Evolutionary conservation across 2,888 invertebrate genomes (phyloP).

Genomic region (Trissoscelio sp.): DNA sequence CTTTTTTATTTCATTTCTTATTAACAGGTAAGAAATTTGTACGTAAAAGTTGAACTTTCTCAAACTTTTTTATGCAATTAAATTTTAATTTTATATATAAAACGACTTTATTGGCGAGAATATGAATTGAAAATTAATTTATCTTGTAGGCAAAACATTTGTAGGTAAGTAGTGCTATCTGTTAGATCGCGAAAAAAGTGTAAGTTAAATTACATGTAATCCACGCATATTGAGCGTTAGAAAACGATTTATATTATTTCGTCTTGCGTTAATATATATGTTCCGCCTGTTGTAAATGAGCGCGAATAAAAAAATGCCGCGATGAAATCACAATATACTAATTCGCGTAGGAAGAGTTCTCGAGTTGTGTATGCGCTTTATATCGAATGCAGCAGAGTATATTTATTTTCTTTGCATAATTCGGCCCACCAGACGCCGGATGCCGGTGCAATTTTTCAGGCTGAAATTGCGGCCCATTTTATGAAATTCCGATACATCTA

Average conservation of each 20-base stretch:
- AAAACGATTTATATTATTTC: conserved; percentile 66
- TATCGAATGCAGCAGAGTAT: conserved; percentile 57
- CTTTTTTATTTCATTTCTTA: no score
- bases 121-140: conserved; percentile 1
- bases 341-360: conserved; percentile 69
- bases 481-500: background rate
- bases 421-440: conserved; percentile 73
- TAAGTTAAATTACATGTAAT: conserved; percentile 55
- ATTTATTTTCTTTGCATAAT: conserved; percentile 77
- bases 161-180: conserved; percentile 24
- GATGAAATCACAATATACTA: conserved; percentile 70
- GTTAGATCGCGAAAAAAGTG: conserved; percentile 4
- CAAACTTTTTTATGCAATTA: no score
- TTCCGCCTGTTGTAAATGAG: conserved; percentile 68
- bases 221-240: conserved; percentile 55
- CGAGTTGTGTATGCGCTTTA: conserved; percentile 63
- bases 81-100: no score
- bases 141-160: conserved; percentile 19
- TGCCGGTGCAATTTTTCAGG: conserved; percentile 67
- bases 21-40: no score
- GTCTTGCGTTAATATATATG: conserved; percentile 66
- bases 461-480: conserved; percentile 70
- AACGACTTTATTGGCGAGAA: no score
- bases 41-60: no score
- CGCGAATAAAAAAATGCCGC: conserved; percentile 57